phyloP scores from a whole-genome alignment of 1,140 invertebrate genomes.

The Coenobita brevimanus region DNA sequence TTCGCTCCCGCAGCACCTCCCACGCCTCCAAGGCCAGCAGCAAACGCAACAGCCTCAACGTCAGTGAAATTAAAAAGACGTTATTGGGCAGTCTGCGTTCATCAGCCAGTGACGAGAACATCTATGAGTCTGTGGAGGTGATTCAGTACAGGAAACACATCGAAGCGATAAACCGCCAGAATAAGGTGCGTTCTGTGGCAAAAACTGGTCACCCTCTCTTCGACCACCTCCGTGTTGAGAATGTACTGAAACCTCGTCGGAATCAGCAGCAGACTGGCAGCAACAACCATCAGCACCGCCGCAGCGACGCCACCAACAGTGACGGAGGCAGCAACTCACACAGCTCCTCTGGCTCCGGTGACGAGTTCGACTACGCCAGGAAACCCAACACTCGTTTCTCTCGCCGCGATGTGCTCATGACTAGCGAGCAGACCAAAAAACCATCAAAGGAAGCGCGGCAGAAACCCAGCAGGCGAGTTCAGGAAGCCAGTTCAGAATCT shows the following conservation, averaged over 20 bases:
- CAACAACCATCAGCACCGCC: constrained; percentile 20
- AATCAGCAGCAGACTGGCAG: background rate
- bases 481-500: constrained; percentile 41
- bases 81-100: constrained; percentile 53
- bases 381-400: constrained; percentile 60
- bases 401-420: constrained; percentile 36
- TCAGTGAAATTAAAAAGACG: constrained; percentile 46
- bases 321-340: constrained; percentile 60
- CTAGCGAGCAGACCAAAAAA: background rate
- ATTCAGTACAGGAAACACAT: constrained; percentile 67
- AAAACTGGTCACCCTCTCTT: constrained; percentile 68
- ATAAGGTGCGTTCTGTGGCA: constrained; percentile 57
- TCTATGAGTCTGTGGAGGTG: constrained; percentile 67
- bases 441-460: constrained; percentile 35
- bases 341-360: constrained; percentile 67
- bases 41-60: constrained; percentile 60
- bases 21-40: constrained; percentile 33
- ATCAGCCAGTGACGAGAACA: constrained; percentile 57
- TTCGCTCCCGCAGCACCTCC: constrained; percentile 45
- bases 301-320: constrained; percentile 45
- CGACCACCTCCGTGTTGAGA: constrained; percentile 63
- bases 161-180: constrained; percentile 54
- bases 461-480: constrained; percentile 15
- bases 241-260: constrained; percentile 51
- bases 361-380: constrained; percentile 62